Evolutionary conservation across 2,113 vertebrate species (phyloP), one percentile per base, ranked within the genome.

Genomic region (Silurus meridionalis): DNA sequence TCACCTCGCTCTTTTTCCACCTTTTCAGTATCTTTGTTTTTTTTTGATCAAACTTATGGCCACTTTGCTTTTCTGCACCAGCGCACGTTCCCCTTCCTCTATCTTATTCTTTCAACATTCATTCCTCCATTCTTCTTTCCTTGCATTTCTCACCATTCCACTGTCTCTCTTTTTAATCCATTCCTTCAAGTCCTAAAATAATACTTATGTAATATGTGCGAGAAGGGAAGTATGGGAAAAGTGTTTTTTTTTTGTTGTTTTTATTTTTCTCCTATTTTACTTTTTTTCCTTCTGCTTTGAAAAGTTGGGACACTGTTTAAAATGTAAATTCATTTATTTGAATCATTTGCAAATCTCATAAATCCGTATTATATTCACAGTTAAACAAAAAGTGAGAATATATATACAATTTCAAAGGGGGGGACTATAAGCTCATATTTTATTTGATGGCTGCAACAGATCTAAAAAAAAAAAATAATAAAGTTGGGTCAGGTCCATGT

Each of bases 131-230:
- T 4, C 19, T 50, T 74, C 71, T 75, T 75, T 75, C 72, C 72
- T 21, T 14, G 21, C 48, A 75, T 75, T 21, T 82, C 46, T 66
- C 13, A n/a, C 88, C 84, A 77, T 91, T 15, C 21, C 80, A 64
- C 61, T 19, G 5, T 67, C 63, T 67, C n/a, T 67, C 52, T 69
- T 77, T 53, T 21, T 52, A 37, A 55, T 25, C 74, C n/a, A 15
- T 78, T 78, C n/a, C 23, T 28, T 23, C 52, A 52, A n/a, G 50
- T 55, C 52, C 74, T 78, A 78, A 55, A 78, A 78, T 78, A 78
- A 78, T 78, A 74, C 71, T 23, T 2, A 25, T 55, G 11, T 78
- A 1, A 53, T 53, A 53, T 77, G 74, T 55, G 23, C 5, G 52
- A 6, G 5, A 55, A 15, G 13, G 13, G 52, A 25, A 55, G n/a